A percentile compares a stretch with the other conserved stretches of the same genome.
phyloP scores from a whole-genome alignment of 2,797 vertebrate genomes.

The Aldrovandia affinis region DNA sequence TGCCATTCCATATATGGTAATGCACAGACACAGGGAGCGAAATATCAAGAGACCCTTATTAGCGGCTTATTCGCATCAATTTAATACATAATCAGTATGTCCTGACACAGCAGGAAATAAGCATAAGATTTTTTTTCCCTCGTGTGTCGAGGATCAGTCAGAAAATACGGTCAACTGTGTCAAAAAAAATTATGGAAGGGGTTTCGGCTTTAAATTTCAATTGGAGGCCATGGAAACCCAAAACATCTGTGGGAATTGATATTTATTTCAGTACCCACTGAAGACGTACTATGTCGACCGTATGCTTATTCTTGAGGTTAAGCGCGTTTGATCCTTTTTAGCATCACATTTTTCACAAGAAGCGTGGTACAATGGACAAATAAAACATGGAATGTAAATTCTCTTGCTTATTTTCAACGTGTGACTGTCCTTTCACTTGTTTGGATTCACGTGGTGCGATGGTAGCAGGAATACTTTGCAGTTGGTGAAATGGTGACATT shows the following conservation, averaged over 20 bases:
- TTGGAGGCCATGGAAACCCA: too few relatives aligned
- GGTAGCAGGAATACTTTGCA: neutral
- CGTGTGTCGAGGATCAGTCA: slow-evolving; percentile 65
- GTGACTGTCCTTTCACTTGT: neutral
- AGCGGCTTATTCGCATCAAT: slow-evolving; percentile 37
- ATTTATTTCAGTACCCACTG: too few relatives aligned
- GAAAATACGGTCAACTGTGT: slow-evolving; percentile 76
- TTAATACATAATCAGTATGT: slow-evolving; percentile 1
- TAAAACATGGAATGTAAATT: neutral
- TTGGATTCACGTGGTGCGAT: neutral
- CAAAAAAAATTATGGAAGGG: slow-evolving; percentile 47
- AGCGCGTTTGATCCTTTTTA: neutral
- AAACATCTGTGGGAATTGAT: too few relatives aligned
- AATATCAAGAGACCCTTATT: slow-evolving; percentile 51
- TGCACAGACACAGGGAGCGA: slow-evolving; percentile 58
- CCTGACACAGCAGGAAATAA: slow-evolving; percentile 3
- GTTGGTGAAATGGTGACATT: neutral
- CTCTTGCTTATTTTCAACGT: neutral
- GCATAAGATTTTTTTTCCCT: slow-evolving; percentile 41
- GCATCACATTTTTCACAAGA: neutral
- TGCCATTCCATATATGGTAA: slow-evolving; percentile 82
- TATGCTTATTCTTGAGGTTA: neutral
- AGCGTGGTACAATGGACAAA: neutral
- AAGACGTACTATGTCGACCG: too few relatives aligned
- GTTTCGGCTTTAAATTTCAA: neutral